phyloP scores from a whole-genome alignment of 2,113 vertebrate species.

The Mionectes macconnelli region DNA sequence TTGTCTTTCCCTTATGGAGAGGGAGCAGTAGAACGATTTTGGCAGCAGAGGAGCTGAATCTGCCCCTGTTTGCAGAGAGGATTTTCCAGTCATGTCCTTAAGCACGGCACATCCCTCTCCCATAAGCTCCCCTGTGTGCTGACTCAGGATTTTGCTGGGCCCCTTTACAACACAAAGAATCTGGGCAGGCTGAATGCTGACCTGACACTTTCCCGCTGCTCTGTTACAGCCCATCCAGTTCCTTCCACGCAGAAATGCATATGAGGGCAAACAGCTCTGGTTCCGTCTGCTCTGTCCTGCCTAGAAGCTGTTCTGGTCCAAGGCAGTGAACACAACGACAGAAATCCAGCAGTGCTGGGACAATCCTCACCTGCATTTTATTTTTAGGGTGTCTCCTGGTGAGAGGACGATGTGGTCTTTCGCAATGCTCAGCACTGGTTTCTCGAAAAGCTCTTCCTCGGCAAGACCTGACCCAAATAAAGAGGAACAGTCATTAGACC shows the following conservation, averaged over 20 bases:
- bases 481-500: not conserved
- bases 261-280: not conserved
- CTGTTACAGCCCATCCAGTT: not conserved
- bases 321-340: not conserved
- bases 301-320: not conserved
- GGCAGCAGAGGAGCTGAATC: not conserved
- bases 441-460: constrained; percentile 18
- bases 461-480: constrained; percentile 56
- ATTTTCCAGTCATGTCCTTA: not conserved
- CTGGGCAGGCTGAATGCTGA: not conserved
- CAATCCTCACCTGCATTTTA: constrained; percentile 71
- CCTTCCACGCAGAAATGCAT: not conserved
- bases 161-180: not conserved
- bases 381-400: constrained; percentile 46
- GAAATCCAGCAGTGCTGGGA: not conserved
- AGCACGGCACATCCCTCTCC: not conserved
- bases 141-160: not conserved
- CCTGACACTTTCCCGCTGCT: not conserved
- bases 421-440: constrained; percentile 46
- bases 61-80: not conserved
- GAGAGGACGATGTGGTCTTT: constrained; percentile 41
- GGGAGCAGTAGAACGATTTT: not conserved
- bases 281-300: not conserved
- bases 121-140: not conserved
- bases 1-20: not conserved